These are phyloP conservation scores for Anarrhichthys ocellatus DNA, from an alignment of 2,113 vertebrate species.

Conservation along the genomic window DNA sequence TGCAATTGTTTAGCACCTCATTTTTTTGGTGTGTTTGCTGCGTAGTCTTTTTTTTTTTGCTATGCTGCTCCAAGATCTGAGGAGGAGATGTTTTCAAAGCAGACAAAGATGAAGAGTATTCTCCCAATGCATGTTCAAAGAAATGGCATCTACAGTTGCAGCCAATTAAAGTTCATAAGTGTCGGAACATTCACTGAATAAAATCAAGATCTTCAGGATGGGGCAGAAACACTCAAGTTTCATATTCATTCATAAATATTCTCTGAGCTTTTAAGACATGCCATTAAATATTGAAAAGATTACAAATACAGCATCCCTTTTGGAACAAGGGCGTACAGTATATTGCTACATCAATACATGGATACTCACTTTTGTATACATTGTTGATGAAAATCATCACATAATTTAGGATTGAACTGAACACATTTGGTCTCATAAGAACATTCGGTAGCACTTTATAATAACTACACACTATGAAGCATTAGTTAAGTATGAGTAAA, in stretches of 20 bases:
- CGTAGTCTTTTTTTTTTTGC: not conserved
- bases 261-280: not conserved
- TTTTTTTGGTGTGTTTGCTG: not conserved
- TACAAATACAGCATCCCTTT: not conserved
- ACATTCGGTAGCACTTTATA: no score
- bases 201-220: not conserved
- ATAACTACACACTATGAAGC: no score
- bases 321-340: not conserved
- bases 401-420: no score
- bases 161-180: conserved; percentile 43
- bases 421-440: no score
- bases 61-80: conserved; percentile 19
- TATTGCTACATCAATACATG: not conserved
- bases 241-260: not conserved
- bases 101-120: conserved; percentile 40
- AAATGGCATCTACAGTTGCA: conserved; percentile 17
- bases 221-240: conserved; percentile 12
- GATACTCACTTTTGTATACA: not conserved
- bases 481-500: no score
- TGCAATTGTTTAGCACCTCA: conserved; percentile 16
- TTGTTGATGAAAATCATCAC: no score
- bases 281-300: conserved; percentile 3
- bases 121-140: conserved; percentile 37
- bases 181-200: not conserved
- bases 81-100: conserved; percentile 28